Base-by-base conservation (phyloP, 2,797 vertebrate genomes). In the Sebastes steindachneri region DNA sequence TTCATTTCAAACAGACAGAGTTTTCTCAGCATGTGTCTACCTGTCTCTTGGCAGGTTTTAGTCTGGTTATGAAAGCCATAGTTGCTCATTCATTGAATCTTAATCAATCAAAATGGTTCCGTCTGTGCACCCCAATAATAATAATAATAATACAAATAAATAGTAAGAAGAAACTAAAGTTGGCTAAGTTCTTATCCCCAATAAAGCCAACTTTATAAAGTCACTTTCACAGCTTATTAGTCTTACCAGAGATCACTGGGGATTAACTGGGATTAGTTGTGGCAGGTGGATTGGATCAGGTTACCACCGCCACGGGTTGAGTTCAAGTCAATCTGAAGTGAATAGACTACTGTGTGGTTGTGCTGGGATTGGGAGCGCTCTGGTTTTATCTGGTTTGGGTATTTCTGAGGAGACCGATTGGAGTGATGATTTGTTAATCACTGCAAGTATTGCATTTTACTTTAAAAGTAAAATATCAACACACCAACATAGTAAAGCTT, bases 191-290 rank as follows among this genome's bases (percentile, higher is more conserved):
- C 55, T 41, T 31, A 62, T 45, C 31, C 26, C 9, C 7, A 23
- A 15, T 54, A 23, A 53, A 48, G 59, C 53, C 74, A 1, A 41
- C 10, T 25, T 35, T 14, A 25, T 10, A n/a, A 23, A 48, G 25
- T 29, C 28, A 66, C 28, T 55, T 41, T 54, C 58, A 74, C 59
- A 65, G 7, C 19, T 26, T 9, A 48, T 82, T 68, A 57, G 75
- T 21, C 29, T 85, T 9, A 63, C 17, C 9, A 11, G 33, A 58
- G 74, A 74, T 81, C 53, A 57, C 26, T 9, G 15, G n/a, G 70
- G 67, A 81, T 82, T 71, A 64, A 17, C 72, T 54, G 29, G 41
- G 45, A 67, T 75, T 64, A 37, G 33, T 28, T 55, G 64, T 76
- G 81, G 45, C 45, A 59, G 73, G 19, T 58, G 23, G 58, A 73